Percentiles rank a stretch among this genome's conserved stretches.
These are phyloP conservation scores for Menidia menidia DNA, from an alignment of 2,797 vertebrate species.

Conservation along the genomic window DNA sequence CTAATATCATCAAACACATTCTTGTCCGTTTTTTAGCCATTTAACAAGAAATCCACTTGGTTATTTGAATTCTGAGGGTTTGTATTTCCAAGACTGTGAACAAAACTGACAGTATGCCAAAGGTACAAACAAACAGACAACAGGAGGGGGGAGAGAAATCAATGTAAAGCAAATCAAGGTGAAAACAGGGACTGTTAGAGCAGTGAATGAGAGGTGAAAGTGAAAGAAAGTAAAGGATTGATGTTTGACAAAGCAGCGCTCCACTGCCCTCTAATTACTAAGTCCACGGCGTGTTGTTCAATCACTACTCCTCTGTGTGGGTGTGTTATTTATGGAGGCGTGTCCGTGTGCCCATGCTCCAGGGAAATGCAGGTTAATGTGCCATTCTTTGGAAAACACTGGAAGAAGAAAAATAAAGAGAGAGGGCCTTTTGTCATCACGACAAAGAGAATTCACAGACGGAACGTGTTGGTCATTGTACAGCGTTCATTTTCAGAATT, in stretches of 20 bases:
- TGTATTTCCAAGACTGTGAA: neutral
- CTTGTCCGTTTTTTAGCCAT: neutral
- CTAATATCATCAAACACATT: neutral
- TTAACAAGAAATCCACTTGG: neutral
- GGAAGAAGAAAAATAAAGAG: conserved; percentile 12
- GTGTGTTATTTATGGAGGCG: conserved; percentile 35
- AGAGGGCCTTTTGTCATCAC: neutral
- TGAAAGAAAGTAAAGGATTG: conserved; percentile 46
- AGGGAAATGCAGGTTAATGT: conserved; percentile 8
- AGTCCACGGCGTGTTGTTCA: conserved; percentile 43
- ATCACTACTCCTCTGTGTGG: conserved; percentile 40
- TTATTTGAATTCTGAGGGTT: neutral
- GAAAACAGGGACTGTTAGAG: conserved; percentile 29
- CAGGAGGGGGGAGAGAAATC: conserved; percentile 41
- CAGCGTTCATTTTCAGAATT: no score
- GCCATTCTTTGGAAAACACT: conserved; percentile 5
- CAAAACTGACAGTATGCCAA: conserved; percentile 2
- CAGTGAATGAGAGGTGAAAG: conserved; percentile 23
- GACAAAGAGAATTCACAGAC: neutral
- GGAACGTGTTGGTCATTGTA: neutral
- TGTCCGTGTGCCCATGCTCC: conserved; percentile 6
- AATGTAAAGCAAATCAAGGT: conserved; percentile 51
- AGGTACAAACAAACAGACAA: conserved; percentile 19
- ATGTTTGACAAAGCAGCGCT: conserved; percentile 55
- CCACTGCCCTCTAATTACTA: conserved; percentile 66